A percentile compares a stretch with the other conserved stretches of the same genome.
Conservation (phyloP, 2,797 vertebrate genomes). For the Tapirus indicus region DNA sequence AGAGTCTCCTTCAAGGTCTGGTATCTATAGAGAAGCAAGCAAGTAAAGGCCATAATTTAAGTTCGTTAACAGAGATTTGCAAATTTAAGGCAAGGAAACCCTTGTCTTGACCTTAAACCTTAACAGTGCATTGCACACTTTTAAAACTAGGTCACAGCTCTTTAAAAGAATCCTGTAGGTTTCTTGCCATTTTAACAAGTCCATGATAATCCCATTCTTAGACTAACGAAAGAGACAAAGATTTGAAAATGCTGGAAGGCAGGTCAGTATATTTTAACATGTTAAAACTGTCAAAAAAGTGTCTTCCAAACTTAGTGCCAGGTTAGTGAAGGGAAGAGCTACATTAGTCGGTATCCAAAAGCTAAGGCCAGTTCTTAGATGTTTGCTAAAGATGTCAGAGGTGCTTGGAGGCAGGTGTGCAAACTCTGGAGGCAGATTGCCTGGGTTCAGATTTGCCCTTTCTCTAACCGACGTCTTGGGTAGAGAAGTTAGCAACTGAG, state of each 20-base stretch:
- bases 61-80: slow-evolving; percentile 73
- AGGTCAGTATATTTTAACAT: slow-evolving; percentile 67
- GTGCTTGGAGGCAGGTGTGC: background rate
- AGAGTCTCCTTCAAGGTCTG: background rate
- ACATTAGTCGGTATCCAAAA: slow-evolving; percentile 36
- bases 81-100: slow-evolving; percentile 72
- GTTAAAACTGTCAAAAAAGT: slow-evolving; percentile 67
- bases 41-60: slow-evolving; percentile 49
- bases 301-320: slow-evolving; percentile 36
- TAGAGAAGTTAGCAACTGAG: background rate
- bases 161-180: slow-evolving; percentile 67
- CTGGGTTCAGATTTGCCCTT: background rate
- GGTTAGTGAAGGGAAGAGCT: slow-evolving; percentile 29
- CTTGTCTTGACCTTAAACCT: slow-evolving; percentile 72
- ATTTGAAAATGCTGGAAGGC: slow-evolving; percentile 62
- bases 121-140: slow-evolving; percentile 31
- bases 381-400: background rate
- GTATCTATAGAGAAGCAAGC: background rate
- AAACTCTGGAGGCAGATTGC: background rate
- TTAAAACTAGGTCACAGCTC: slow-evolving; percentile 74
- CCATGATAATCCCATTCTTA: slow-evolving; percentile 66
- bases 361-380: background rate
- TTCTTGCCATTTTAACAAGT: slow-evolving; percentile 74
- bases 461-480: background rate
- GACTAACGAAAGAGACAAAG: slow-evolving; percentile 54